Evolutionary conservation across 2,797 vertebrate genomes (phyloP).

Genomic region (Neosilurus mollespiculum): DNA sequence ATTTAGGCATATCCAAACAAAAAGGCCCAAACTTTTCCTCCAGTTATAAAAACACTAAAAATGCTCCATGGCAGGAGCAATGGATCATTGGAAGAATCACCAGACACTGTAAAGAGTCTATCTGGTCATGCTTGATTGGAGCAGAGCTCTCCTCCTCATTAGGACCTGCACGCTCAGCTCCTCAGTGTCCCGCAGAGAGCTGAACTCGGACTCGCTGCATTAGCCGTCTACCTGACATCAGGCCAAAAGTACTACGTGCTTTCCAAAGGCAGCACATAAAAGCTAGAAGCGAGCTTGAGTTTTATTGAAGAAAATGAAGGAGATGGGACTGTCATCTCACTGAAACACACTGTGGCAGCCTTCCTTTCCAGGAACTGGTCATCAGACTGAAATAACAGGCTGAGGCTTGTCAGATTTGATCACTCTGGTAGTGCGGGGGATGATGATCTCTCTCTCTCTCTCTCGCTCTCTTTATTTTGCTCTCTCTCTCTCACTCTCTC

Average conservation of each 20-base stretch:
- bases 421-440: conserved; percentile 22
- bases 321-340: conserved; percentile 53
- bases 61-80: background rate
- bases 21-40: background rate
- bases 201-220: conserved; percentile 60
- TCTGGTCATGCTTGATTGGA: conserved; percentile 58
- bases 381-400: conserved; percentile 53
- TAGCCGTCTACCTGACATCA: conserved; percentile 61
- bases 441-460: background rate
- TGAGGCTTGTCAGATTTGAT: conserved; percentile 53
- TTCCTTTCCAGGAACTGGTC: conserved; percentile 56
- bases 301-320: conserved; percentile 67
- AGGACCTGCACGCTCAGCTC: conserved; percentile 54
- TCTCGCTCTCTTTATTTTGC: background rate
- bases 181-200: conserved; percentile 59
- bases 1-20: background rate
- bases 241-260: conserved; percentile 60
- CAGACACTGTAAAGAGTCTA: conserved; percentile 39
- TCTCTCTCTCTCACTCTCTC: background rate
- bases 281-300: conserved; percentile 56
- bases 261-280: conserved; percentile 59
- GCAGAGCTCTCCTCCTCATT: conserved; percentile 60
- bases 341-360: conserved; percentile 43
- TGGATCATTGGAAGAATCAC: background rate
- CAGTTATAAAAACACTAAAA: background rate